Percentiles rank a stretch among this genome's conserved stretches.
phyloP scores from a whole-genome alignment of 64 coral and sea anemone species.

The Dendrophyllia cribrosa region DNA sequence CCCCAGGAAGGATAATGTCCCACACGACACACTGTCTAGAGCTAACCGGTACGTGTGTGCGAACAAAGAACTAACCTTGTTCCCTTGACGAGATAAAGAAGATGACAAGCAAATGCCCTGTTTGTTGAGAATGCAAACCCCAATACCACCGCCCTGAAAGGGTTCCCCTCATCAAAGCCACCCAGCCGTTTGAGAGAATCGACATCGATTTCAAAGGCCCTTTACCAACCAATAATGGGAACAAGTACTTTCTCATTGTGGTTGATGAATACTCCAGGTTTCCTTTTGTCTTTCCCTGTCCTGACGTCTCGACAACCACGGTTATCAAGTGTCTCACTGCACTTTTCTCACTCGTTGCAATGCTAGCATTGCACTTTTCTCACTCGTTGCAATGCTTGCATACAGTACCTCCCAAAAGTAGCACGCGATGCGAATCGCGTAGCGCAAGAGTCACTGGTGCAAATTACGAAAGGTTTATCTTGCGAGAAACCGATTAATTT shows the following conservation, averaged over 20 bases:
- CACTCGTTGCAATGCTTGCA: no score
- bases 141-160: constrained; percentile 62
- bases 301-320: no score
- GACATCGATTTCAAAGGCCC: constrained; percentile 81
- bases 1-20: neutral
- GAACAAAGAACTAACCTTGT: neutral
- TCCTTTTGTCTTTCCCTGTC: constrained; percentile 58
- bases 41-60: no score
- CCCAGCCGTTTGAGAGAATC: constrained; percentile 69
- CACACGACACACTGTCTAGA: no score
- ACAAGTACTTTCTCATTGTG: constrained; percentile 69
- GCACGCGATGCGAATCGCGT: no score
- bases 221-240: constrained; percentile 46
- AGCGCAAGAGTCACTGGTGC: no score
- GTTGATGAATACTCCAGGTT: constrained; percentile 75
- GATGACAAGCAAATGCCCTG: constrained; percentile 42
- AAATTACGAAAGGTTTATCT: no score
- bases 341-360: no score
- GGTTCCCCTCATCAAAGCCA: constrained; percentile 69
- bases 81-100: constrained; percentile 54
- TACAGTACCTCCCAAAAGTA: no score
- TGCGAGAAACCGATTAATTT: no score
- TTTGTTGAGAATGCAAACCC: constrained; percentile 68
- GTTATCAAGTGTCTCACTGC: no score
- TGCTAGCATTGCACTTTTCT: no score